Percentiles rank a stretch among this genome's conserved stretches.
These are phyloP conservation scores for Hyperopisus bebe DNA, from an alignment of 2,113 vertebrate species.

Conservation along the genomic window DNA sequence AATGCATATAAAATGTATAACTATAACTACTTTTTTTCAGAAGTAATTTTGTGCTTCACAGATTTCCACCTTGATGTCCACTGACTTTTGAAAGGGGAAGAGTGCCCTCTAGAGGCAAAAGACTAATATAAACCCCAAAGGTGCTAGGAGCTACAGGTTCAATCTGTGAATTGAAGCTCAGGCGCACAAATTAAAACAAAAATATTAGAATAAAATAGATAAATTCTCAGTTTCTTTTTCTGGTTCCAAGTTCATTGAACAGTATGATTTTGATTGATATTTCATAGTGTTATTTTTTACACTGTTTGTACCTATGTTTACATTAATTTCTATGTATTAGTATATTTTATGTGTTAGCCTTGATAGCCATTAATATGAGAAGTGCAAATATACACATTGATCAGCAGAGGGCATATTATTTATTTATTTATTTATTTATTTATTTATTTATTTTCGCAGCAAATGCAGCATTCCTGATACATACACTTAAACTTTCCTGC, in stretches of 20 bases:
- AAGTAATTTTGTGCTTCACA: neutral
- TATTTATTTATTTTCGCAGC: neutral
- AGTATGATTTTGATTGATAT: neutral
- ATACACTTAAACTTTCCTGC: neutral
- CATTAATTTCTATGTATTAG: neutral
- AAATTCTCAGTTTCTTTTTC: neutral
- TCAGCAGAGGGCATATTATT: neutral
- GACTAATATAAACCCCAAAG: neutral
- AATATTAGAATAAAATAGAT: neutral
- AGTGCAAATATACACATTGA: neutral
- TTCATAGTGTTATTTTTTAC: neutral
- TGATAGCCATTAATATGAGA: neutral
- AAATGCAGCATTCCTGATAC: neutral
- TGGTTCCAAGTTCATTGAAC: neutral
- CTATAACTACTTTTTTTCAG: neutral
- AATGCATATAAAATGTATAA: neutral
- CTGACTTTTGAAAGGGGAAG: neutral
- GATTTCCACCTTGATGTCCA: neutral
- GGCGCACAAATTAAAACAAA: neutral
- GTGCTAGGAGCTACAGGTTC: neutral
- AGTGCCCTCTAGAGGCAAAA: slow-evolving; percentile 6
- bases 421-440: no score
- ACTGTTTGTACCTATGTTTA: neutral
- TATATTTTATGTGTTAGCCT: neutral
- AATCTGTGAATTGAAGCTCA: neutral